Percentiles rank a stretch among this genome's conserved stretches.
These are phyloP conservation scores for Drosophila setosimentum DNA, from an alignment of 2,888 invertebrate genomes.

Conservation along the genomic window DNA sequence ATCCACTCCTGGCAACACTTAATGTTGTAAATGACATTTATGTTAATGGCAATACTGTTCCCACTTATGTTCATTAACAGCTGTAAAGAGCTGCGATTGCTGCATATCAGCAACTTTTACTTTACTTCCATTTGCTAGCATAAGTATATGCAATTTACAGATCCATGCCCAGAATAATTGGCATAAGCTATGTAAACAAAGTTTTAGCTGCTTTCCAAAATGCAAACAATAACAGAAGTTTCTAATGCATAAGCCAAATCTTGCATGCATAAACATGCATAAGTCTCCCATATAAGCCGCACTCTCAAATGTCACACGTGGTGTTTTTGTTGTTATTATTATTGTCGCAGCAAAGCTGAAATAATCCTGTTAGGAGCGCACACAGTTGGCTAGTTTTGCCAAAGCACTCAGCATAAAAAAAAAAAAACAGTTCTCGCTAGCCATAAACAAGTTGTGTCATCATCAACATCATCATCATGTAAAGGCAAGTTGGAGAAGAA, in stretches of 20 bases:
- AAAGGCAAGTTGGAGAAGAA: conserved; percentile 9
- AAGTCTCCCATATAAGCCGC: conserved; percentile 1
- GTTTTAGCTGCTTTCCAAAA: background rate
- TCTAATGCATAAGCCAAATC: background rate
- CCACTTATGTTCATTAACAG: background rate
- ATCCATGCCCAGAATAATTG: background rate
- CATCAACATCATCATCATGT: conserved; percentile 20
- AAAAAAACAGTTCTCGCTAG: background rate
- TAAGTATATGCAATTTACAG: background rate
- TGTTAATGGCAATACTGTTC: background rate
- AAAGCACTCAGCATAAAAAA: background rate
- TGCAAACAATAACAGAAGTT: background rate
- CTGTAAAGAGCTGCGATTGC: background rate
- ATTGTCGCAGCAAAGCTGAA: conserved; percentile 9
- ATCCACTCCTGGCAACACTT: background rate
- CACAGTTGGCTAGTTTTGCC: conserved; percentile 14
- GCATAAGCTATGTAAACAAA: conserved; percentile 1
- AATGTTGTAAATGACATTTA: background rate
- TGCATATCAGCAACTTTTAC: background rate
- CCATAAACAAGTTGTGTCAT: conserved; percentile 39
- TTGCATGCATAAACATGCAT: background rate
- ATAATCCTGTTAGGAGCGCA: conserved; percentile 20
- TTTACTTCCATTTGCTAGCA: background rate
- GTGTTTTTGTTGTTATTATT: background rate
- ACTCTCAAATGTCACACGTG: conserved; percentile 2